Percentiles rank a stretch among this genome's conserved stretches.
These are phyloP conservation scores for Paracentrotus lividus DNA, from an alignment of 53 echinoderm and acorn worm species.

Conservation along the genomic window DNA sequence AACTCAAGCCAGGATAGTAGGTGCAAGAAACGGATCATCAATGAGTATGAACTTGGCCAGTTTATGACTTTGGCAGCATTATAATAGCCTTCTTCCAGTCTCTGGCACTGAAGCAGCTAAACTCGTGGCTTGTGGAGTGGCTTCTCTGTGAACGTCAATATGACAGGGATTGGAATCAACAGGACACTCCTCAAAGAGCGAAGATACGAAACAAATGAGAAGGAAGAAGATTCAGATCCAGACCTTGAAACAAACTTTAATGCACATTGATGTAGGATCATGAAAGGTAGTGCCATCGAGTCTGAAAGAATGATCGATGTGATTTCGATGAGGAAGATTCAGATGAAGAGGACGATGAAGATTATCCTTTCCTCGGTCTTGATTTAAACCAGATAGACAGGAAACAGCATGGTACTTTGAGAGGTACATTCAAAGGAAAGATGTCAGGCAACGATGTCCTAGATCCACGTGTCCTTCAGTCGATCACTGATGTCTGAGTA, in stretches of 20 bases:
- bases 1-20: conserved; percentile 27
- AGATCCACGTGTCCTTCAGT: not conserved
- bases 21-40: conserved; percentile 49
- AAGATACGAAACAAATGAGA: not conserved
- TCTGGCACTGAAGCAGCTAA: not conserved
- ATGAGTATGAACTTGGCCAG: conserved; percentile 39
- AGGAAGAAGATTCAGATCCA: not conserved
- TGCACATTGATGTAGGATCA: conserved; percentile 12
- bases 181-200: not conserved
- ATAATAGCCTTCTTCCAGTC: conserved; percentile 10
- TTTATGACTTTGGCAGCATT: conserved; percentile 48
- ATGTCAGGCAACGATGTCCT: conserved; percentile 29
- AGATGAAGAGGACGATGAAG: not conserved
- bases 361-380: conserved; percentile 7
- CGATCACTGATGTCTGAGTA: conserved; percentile 51
- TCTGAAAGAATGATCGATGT: conserved; percentile 72
- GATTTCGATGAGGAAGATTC: conserved; percentile 55
- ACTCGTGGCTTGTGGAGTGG: not conserved
- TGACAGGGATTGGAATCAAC: conserved; percentile 9
- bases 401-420: not conserved
- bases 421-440: conserved; percentile 67
- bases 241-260: not conserved
- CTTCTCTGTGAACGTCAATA: conserved; percentile 1
- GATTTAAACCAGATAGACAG: not conserved
- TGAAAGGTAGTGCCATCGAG: conserved; percentile 1